Evolutionary conservation across 2,888 invertebrate genomes (phyloP), one percentile per base, ranked within the genome.

Genomic region (Lasiommata megera): DNA sequence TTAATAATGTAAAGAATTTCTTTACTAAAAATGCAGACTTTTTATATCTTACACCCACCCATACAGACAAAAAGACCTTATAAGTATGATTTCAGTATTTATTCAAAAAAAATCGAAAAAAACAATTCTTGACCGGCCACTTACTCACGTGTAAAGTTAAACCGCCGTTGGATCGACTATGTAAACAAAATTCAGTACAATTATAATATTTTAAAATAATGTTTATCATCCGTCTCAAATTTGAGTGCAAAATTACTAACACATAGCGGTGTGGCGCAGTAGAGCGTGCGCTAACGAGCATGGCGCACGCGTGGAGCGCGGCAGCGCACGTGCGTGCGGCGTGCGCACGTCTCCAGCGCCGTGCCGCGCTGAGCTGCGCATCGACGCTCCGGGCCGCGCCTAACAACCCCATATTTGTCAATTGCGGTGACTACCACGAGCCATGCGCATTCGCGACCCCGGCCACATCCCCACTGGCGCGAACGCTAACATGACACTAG

Each of bases 381-480:
- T 41, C 52, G 37, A 16, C 41, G 36, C 41, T 14, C 14, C 63
- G 62, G 52, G 41, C 46, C n/a, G 38, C 47, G 28, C 64, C 43
- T 31, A 34, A 48, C 17, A 38, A 54, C 36, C 65, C 61, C 62
- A 62, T 64, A 46, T 65, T 73, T 71, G 72, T 74, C 73, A 69
- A 71, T 67, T 75, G 75, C 70, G 72, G 74, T 79, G 80, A 66
- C 37, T 62, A 16, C 23, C 70, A 65, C 31, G 14, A 23, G 43
- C 18, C 12, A 8, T n/a, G 18, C 47, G n/a, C 54, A 18, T 37
- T 47, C 44, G 29, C 28, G 12, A 41, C n/a, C 3, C n/a, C n/a
- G n/a, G n/a, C n/a, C n/a, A n/a, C n/a, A n/a, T n/a, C n/a, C n/a
- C n/a, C n/a, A n/a, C n/a, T n/a, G n/a, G n/a, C n/a, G n/a, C n/a